Evolutionary conservation across 2,113 vertebrate genomes (phyloP), one percentile per base, ranked within the genome.

Genomic region (Callionymus lyra): DNA sequence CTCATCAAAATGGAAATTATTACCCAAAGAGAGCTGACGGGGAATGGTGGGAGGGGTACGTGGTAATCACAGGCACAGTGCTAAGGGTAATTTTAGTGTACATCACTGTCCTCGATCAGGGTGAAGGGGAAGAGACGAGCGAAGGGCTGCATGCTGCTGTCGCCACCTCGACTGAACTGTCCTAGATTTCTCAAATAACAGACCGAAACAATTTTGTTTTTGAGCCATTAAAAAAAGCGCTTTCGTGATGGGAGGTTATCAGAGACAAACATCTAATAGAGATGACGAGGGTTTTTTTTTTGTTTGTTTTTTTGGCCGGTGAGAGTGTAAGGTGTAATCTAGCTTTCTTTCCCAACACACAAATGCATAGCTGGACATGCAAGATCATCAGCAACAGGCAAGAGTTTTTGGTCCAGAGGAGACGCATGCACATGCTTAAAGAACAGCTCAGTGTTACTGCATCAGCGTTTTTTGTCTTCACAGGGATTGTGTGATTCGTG

Each of bases 381-480:
- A 74, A 84, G 82, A 82, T 79, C 77, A 76, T 70, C 72, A 74
- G 63, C 59, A 60, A 41, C 73, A 74, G 63, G 68, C 77, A 81
- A 46, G 67, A n/a, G n/a, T n/a, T n/a, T 63, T 59, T 50, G 66
- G 49, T 59, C 50, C 68, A 63, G 56, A 64, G 53, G 65, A 56
- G 59, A 65, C 53, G 43, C 80, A 47, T 79, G 74, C 79, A 59
- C 67, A 71, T 72, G 69, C 81, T 35, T 38, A 54, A 56, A 42
- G 27, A 47, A 71, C 85, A 88, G 90, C 86, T 38, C 89, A 90
- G 89, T 93, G 88, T 92, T 98, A 86, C 91, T 91, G 89, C 76
- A 84, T 85, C 85, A 64, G 27, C 55, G 52, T 60, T 50, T 38
- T 17, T 12, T 12, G 3, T 16, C 12, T 21, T 34, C 12, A 31